Base-by-base conservation (phyloP, 1,140 invertebrate species). In the Bombus ignitus region DNA sequence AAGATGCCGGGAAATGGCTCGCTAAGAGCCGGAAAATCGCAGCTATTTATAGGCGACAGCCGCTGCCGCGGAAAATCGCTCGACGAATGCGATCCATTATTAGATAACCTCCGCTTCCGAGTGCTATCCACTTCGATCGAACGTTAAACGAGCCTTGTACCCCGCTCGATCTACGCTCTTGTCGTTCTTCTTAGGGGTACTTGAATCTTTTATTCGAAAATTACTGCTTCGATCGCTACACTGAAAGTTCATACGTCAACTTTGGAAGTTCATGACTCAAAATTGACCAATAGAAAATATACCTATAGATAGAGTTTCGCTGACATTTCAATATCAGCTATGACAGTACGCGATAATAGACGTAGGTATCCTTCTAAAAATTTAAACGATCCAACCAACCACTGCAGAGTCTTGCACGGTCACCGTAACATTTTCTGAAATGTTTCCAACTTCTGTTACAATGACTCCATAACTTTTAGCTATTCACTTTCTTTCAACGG, bases 41-140 rank as follows among this genome's bases (percentile, higher is more conserved):
- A 35, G 82, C 44, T 85, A 87, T 88, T 88, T 87, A 88, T 80
- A 81, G 10, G 53, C n/a, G 32, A 8, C 32, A 68, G 66, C 18
- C 47, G 28, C 10, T 37, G 12, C 5, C 22, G 53, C 70, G 15
- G 59, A 15, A 75, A 75, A 75, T 80, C 18, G 79, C 70, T 47
- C 53, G 59, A 62, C 66, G 53, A 88, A 76, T 66, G 59, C 62
- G 72, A 83, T 28, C 44, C 18, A 22, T 88, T 81, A 70, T 85
- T 72, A 57, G 65, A 82, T 66, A 75, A 76, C n/a, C 47, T 59
- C 13, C 35, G 10, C 35, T 39, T 70, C 71, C n/a, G 28, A 70
- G n/a, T 28, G 73, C 42, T 25, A 37, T 42, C 39, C 37, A 15
- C 62, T 25, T 12, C 68, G 68, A 70, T 70, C 68, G 37, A n/a